phyloP scores from a whole-genome alignment of 2,797 vertebrate genomes.

The Helarctos malayanus region DNA sequence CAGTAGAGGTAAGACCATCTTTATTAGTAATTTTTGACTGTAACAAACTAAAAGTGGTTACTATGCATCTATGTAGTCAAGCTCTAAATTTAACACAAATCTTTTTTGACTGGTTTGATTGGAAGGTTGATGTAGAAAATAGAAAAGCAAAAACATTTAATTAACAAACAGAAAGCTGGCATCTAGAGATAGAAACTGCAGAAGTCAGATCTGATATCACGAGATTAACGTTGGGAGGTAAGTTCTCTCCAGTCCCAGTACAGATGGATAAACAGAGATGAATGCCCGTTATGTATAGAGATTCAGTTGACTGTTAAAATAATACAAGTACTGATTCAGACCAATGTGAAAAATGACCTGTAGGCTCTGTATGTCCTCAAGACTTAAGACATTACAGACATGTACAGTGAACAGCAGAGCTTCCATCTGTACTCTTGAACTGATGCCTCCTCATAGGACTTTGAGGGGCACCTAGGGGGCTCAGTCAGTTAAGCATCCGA shows the following conservation, averaged over 20 bases:
- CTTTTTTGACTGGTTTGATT: background rate
- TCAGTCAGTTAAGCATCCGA: no score
- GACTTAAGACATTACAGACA: background rate
- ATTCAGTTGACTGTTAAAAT: slow-evolving; percentile 8
- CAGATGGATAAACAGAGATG: background rate
- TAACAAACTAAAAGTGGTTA: background rate
- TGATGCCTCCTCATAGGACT: background rate
- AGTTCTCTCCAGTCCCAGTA: background rate
- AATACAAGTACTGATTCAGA: background rate
- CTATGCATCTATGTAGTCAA: background rate
- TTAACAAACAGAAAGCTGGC: background rate
- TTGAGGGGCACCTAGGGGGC: no score
- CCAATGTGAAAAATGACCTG: background rate
- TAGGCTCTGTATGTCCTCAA: background rate
- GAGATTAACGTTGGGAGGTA: background rate
- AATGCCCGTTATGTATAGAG: background rate
- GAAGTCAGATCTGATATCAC: background rate
- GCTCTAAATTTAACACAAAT: slow-evolving; percentile 33
- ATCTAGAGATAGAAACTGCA: background rate
- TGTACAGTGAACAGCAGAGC: background rate
- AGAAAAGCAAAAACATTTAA: background rate
- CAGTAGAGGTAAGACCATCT: background rate
- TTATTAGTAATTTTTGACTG: background rate
- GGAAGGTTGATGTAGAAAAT: background rate
- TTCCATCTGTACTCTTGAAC: background rate